These are phyloP conservation scores for Pterocles burchelli DNA, from an alignment of 2,113 vertebrate genomes.

Conservation along the genomic window DNA sequence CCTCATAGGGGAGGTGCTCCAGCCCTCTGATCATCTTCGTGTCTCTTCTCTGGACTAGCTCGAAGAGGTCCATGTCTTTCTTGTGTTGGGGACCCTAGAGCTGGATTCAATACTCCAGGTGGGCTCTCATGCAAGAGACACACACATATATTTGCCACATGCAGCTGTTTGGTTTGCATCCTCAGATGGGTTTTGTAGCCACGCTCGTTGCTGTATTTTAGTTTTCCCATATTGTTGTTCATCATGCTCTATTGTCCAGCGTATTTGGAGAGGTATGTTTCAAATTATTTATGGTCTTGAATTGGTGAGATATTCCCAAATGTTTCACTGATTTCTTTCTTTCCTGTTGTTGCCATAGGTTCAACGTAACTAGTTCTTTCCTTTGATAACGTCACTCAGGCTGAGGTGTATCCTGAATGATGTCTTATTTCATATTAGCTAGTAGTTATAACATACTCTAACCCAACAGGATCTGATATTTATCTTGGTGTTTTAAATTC, in stretches of 20 bases:
- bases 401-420: constrained; percentile 22
- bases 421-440: constrained; percentile 52
- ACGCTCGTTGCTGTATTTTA: neutral
- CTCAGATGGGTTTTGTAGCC: neutral
- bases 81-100: too few species aligned
- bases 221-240: neutral
- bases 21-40: too few species aligned
- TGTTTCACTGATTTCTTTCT: neutral
- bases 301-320: constrained; percentile 36
- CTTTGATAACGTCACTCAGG: constrained; percentile 19
- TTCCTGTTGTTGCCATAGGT: neutral
- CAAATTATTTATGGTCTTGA: constrained; percentile 51
- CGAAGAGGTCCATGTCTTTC: too few species aligned
- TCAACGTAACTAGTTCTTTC: constrained; percentile 47
- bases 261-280: constrained; percentile 22
- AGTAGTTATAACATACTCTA: constrained; percentile 37
- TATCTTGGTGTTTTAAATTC: constrained; percentile 31
- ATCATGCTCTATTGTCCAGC: neutral
- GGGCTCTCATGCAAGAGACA: too few species aligned
- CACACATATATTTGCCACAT: neutral
- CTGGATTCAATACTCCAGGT: too few species aligned
- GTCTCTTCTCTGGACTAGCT: too few species aligned
- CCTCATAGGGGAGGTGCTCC: too few species aligned
- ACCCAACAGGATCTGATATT: constrained; percentile 23
- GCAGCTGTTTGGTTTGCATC: neutral